Evolutionary conservation across 2,797 vertebrate genomes (phyloP), one percentile per base, ranked within the genome.

Genomic region (Typhlichthys subterraneus): DNA sequence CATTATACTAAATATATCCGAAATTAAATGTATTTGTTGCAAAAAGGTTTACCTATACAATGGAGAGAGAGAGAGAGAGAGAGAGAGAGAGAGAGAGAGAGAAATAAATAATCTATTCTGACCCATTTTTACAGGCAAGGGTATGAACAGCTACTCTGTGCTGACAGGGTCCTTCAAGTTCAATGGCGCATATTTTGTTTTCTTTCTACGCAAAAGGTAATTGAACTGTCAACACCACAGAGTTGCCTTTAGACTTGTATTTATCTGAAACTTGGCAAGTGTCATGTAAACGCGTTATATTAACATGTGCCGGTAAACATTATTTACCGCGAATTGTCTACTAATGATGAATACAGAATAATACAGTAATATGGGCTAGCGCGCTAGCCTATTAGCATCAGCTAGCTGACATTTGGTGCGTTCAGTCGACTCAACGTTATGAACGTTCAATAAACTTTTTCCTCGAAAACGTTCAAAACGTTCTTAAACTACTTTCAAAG

Each of bases 101-200:
- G 11, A 45, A 15, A 14, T 3, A n/a, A n/a, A 57, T 14, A 7
- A n/a, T 9, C 3, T 1, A 10, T 1, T 4, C 14, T 2, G 10
- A 13, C 9, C 1, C 50, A 2, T 87, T 87, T 7, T 80, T 19
- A 53, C 89, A 92, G 92, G 93, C 92, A 90, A 12, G 4, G 63
- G 4, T 2, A 17, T 0, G 80, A 90, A 49, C 91, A 84, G 46
- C 92, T 75, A 8, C 9, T 19, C 6, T 0, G 31, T 5, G 4
- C 0, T 70, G 49, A 61, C 42, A 57, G 72, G 93, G 91, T 88
- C 91, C 86, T 90, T 85, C 61, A 3, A 8, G 4, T 58, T 58
- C 72, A 50, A 55, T 12, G 79, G 80, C 84, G 82, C 85, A 75
- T 79, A 75, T 69, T 88, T 81, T 63, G 67, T 67, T 62, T 75